Percentiles rank a stretch among this genome's conserved stretches.
phyloP scores from a whole-genome alignment of 2,888 invertebrate species.

The Standfussiana lucernea region DNA sequence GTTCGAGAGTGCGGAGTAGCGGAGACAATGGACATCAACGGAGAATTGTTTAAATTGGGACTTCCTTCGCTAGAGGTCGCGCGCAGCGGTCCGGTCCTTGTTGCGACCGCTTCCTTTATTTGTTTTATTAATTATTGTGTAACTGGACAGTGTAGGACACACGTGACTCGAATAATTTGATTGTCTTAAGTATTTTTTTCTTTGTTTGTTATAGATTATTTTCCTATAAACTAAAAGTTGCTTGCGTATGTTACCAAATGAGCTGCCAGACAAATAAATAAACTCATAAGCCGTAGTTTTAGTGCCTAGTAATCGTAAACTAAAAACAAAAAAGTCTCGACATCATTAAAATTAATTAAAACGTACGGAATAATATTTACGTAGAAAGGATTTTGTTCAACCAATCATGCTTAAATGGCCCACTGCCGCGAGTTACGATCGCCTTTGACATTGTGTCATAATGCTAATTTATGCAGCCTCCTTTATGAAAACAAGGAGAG shows the following conservation, averaged over 20 bases:
- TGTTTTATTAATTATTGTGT: conserved; percentile 53
- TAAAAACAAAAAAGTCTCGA: conserved; percentile 24
- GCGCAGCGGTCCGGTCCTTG: conserved; percentile 43
- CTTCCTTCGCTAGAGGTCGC: conserved; percentile 77
- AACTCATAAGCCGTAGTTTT: background rate
- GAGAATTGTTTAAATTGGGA: conserved; percentile 84
- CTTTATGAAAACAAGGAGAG: conserved; percentile 21
- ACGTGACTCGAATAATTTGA: conserved; percentile 13
- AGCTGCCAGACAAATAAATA: conserved; percentile 8
- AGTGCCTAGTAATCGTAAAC: background rate
- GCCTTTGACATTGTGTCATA: conserved; percentile 45
- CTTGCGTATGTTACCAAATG: background rate
- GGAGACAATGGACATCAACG: conserved; percentile 75
- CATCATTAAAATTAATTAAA: conserved; percentile 9
- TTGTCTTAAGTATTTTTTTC: background rate
- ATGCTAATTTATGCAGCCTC: conserved; percentile 53
- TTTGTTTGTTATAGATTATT: background rate
- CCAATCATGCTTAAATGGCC: conserved; percentile 25
- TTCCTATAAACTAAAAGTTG: background rate
- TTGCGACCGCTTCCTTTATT: conserved; percentile 61
- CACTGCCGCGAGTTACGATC: conserved; percentile 38
- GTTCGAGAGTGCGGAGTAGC: conserved; percentile 55
- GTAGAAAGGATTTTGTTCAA: conserved; percentile 19
- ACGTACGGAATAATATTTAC: conserved; percentile 13
- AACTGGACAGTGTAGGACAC: conserved; percentile 43